These are phyloP conservation scores for Galbula dea DNA, from an alignment of 2,113 vertebrate genomes.

Conservation along the genomic window DNA sequence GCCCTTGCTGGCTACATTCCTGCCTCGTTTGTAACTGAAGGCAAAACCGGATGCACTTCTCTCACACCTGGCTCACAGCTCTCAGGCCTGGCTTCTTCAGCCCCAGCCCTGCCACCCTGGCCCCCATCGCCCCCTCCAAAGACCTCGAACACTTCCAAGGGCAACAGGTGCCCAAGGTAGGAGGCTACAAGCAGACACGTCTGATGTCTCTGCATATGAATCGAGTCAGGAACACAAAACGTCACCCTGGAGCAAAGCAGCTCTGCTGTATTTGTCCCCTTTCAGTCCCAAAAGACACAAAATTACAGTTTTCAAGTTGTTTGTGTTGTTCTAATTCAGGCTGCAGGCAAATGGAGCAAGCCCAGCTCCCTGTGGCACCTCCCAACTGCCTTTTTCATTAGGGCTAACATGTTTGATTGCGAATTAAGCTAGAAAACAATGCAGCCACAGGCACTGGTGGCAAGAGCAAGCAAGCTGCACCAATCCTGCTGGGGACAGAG, in stretches of 20 bases:
- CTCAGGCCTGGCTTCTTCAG: background rate
- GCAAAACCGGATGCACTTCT: background rate
- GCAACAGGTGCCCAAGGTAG: rapidly evolving
- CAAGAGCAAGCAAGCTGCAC: background rate
- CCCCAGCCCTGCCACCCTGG: background rate
- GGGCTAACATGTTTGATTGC: no score
- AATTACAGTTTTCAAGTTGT: no score
- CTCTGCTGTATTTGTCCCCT: background rate
- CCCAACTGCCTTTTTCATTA: background rate
- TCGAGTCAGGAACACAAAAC: background rate
- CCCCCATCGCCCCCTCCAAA: background rate
- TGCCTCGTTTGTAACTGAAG: background rate
- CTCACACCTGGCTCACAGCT: background rate
- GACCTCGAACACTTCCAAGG: background rate
- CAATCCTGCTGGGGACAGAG: background rate
- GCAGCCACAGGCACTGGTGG: background rate
- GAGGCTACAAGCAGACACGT: background rate
- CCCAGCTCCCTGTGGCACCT: background rate
- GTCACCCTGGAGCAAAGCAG: rapidly evolving
- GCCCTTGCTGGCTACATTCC: constrained; percentile 31
- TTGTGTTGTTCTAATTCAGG: background rate
- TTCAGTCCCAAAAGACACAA: rapidly evolving
- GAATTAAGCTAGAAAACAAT: background rate
- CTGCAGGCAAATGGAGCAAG: background rate
- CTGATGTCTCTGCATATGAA: rapidly evolving